Conservation (phyloP, 2,797 vertebrate species). For the Intellagama lesueurii region DNA sequence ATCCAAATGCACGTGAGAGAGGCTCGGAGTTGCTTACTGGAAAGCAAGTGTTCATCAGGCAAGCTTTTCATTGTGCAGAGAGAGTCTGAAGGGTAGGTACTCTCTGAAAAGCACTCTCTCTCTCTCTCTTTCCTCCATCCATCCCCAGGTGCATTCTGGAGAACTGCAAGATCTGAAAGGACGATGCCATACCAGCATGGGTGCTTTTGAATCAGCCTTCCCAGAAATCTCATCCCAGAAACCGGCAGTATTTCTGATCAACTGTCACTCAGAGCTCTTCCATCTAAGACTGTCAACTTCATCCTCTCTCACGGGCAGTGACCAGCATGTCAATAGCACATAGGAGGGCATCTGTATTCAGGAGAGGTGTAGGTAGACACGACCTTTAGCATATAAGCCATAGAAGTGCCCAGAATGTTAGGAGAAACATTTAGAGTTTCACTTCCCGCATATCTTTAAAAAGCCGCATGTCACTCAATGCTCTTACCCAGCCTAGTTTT, state of each 20-base stretch:
- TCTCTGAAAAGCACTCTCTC: not conserved
- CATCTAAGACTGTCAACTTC: slow-evolving; percentile 68
- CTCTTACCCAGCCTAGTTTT: not conserved
- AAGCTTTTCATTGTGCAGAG: not conserved
- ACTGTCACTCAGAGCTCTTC: slow-evolving; percentile 73
- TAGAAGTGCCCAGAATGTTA: slow-evolving; percentile 33
- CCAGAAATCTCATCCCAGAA: slow-evolving; percentile 18
- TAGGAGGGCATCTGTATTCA: slow-evolving; percentile 64
- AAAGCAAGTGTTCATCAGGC: not conserved
- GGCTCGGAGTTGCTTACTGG: not conserved
- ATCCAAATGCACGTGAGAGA: not conserved
- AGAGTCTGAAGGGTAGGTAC: not conserved
- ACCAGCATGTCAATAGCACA: slow-evolving; percentile 62
- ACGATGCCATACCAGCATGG: not conserved
- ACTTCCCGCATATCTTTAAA: not conserved
- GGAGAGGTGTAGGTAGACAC: slow-evolving; percentile 38
- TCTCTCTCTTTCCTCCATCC: not conserved
- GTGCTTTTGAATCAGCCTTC: not conserved
- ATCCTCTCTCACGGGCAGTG: slow-evolving; percentile 52
- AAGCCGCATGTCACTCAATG: not conserved
- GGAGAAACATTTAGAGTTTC: not conserved
- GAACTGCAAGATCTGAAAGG: not conserved
- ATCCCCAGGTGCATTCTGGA: too few species aligned
- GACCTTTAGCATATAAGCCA: slow-evolving; percentile 52
- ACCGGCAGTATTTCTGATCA: slow-evolving; percentile 56